Percentiles rank a stretch among this genome's conserved stretches.
Evolutionary conservation across 2,797 vertebrate genomes (phyloP).

Genomic region (Notolabrus celidotus): DNA sequence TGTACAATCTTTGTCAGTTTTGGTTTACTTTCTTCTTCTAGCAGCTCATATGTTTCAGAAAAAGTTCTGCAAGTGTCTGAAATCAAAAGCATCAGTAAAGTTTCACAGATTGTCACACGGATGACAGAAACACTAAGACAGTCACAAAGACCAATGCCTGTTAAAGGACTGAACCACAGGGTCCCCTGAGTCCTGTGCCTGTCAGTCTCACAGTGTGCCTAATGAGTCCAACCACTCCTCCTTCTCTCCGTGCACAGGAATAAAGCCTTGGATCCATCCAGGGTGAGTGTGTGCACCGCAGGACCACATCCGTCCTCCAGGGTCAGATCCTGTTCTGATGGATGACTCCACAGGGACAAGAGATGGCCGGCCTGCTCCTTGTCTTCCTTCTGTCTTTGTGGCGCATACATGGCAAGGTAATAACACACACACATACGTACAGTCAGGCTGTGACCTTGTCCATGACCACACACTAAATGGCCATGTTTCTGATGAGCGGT

Average conservation of each 20-base stretch:
- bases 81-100: conserved; percentile 11
- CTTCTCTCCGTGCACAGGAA: conserved; percentile 31
- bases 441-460: conserved; percentile 75
- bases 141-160: conserved; percentile 39
- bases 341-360: conserved; percentile 67
- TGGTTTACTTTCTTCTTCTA: neutral
- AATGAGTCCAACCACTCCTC: conserved; percentile 63
- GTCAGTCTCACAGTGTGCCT: conserved; percentile 55
- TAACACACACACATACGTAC: conserved; percentile 38
- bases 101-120: conserved; percentile 22
- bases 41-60: neutral
- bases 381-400: conserved; percentile 55
- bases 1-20: neutral
- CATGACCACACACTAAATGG: conserved; percentile 64
- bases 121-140: conserved; percentile 27
- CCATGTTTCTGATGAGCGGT: conserved; percentile 59
- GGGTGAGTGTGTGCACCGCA: conserved; percentile 43
- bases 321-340: conserved; percentile 71
- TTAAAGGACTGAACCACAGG: conserved; percentile 25
- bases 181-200: conserved; percentile 39
- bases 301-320: conserved; percentile 64
- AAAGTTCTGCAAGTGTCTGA: too few species aligned
- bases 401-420: conserved; percentile 24
- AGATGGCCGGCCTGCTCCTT: conserved; percentile 42
- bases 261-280: conserved; percentile 58